These are phyloP conservation scores for Stichopus chloronotus DNA, from an alignment of 35 echinoderm and acorn worm species.

Conservation along the genomic window DNA sequence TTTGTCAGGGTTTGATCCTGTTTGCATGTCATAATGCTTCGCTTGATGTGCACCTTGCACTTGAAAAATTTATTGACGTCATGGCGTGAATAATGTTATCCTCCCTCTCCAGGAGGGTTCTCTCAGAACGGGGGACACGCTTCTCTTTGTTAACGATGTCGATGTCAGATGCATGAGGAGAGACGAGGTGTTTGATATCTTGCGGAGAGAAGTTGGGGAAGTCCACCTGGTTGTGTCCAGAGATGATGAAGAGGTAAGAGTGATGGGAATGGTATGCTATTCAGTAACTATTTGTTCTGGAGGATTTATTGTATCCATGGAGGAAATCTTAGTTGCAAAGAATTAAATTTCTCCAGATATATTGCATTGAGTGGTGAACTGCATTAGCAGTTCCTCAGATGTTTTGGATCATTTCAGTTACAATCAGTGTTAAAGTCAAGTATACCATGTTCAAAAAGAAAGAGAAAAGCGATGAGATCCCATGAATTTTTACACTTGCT, in stretches of 20 bases:
- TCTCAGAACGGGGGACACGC: constrained; percentile 74
- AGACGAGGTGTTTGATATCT: constrained; percentile 83
- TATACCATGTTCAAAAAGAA: too few relatives aligned
- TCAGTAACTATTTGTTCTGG: background rate
- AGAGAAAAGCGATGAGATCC: too few relatives aligned
- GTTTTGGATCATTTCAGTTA: too few relatives aligned
- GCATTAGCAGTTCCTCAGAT: too few relatives aligned
- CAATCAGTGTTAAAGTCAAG: too few relatives aligned
- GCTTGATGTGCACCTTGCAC: too few relatives aligned
- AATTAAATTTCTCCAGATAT: too few relatives aligned
- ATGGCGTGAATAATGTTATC: background rate
- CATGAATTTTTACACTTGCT: background rate
- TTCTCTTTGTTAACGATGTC: constrained; percentile 75
- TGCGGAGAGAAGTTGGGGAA: constrained; percentile 55
- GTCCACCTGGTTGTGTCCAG: constrained; percentile 71
- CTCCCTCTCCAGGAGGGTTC: constrained; percentile 71
- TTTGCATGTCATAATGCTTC: too few relatives aligned
- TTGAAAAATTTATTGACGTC: background rate
- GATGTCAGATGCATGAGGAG: constrained; percentile 72
- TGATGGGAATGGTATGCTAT: background rate
- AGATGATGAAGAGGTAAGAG: constrained; percentile 67
- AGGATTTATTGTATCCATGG: background rate
- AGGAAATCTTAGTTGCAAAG: background rate
- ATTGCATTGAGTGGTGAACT: too few relatives aligned
- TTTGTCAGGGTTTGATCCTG: too few relatives aligned